Conservation (phyloP, 2,888 invertebrate genomes). For the Meandrusa payeni region DNA sequence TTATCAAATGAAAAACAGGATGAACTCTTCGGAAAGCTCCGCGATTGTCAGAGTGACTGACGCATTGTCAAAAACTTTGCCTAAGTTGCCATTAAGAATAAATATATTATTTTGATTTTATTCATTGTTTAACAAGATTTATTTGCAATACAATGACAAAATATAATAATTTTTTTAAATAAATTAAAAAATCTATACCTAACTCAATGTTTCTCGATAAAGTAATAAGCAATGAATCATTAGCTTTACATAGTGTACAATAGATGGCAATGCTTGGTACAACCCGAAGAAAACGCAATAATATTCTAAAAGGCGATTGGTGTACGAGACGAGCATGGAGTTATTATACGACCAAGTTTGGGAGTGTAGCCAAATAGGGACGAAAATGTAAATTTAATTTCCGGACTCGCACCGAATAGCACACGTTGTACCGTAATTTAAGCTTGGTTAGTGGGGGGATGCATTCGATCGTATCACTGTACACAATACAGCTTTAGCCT, state of each 20-base stretch:
- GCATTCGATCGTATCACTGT: slow-evolving; percentile 28
- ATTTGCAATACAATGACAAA: no score
- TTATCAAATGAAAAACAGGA: slow-evolving; percentile 69
- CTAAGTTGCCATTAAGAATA: neutral
- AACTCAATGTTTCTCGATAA: no score
- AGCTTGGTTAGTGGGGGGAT: slow-evolving; percentile 30
- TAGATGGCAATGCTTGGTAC: slow-evolving; percentile 42
- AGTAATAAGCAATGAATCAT: neutral
- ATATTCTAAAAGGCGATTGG: slow-evolving; percentile 47
- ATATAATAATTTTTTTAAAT: no score
- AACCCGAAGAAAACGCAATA: slow-evolving; percentile 32
- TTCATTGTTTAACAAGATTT: no score
- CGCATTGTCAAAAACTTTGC: slow-evolving; percentile 18
- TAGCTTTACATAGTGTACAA: slow-evolving; percentile 21
- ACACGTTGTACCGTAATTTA: slow-evolving; percentile 32
- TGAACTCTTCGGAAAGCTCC: slow-evolving; percentile 49
- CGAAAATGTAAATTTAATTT: slow-evolving; percentile 48
- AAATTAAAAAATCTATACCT: no score
- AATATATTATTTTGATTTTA: neutral
- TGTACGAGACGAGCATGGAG: slow-evolving; percentile 35
- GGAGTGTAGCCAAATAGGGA: slow-evolving; percentile 49
- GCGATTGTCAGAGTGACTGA: slow-evolving; percentile 40
- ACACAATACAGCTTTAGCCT: slow-evolving; percentile 26
- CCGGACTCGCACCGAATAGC: slow-evolving; percentile 41
- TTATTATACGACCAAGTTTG: slow-evolving; percentile 54